Evolutionary conservation across 2,888 invertebrate genomes (phyloP), one percentile per base, ranked within the genome.

Genomic region (Frankliniella intonsa): DNA sequence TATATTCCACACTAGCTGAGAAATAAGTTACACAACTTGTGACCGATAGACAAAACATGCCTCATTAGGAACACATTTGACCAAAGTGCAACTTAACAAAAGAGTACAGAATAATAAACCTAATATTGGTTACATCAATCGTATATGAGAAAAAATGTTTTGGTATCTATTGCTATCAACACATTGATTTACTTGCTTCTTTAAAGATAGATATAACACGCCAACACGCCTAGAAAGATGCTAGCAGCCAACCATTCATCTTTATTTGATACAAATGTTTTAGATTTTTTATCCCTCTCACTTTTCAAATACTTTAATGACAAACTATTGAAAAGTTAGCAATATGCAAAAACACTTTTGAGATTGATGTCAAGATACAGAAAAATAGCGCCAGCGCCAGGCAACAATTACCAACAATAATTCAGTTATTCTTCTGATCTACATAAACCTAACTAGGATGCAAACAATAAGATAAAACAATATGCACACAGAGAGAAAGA

Each of bases 51-150:
- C 69, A 22, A 76, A 76, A 76, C 25, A 76, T 76, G 22, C 25
- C 69, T 22, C 25, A 76, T 76, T 25, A 76, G 69, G 69, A 76
- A 76, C 69, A 76, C 12, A 76, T 76, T 76, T 25, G 69, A 76
- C 69, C 69, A 76, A 76, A 25, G 69, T 76, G 69, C 25, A 25
- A 76, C 69, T 76, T 76, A 76, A 76, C 69, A 76, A 38, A 38
- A 38, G 38, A 38, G 38, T 38, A 38, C 2, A 3, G 38, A 38
- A 38, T 38, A 38, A 38, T 38, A 38, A 38, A 38, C 38, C 38
- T 38, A 38, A 38, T 38, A 38, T 38, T 38, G 38, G 38, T 38
- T 38, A 38, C 38, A 38, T 38, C 38, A 38, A 38, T 5, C 38
- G 2, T 38, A 38, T 5, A 38, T 38, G 38, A 19, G 55, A 55